Evolutionary conservation across 1,140 invertebrate genomes (phyloP), one percentile per base, ranked within the genome.

Genomic region (Anagrus nilaparvatae): DNA sequence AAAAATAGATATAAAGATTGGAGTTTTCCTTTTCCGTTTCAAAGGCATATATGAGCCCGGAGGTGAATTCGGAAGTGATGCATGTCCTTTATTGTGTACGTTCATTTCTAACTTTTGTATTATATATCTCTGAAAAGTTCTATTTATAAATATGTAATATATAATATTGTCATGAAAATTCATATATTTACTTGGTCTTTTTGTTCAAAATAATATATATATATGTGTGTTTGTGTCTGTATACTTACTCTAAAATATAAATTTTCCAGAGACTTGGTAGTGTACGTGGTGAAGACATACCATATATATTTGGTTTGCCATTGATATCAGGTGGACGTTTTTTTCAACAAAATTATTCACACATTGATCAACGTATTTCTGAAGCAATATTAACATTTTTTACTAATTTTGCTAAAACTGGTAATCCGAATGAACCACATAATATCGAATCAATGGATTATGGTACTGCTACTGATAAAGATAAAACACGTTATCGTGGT

Each of bases 271-370:
- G 81, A 14, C 58, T 87, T 24, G 87, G 87, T 0, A 85, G 84
- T 51, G 77, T 92, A 0, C 74, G 84, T 18, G 85, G 88, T 6
- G 88, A 94, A 57, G 87, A 89, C 32, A 65, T 94, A 25, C 72
- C 84, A 2, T 94, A 92, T 62, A 76, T 93, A 37, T 79, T 94
- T 48, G 90, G 89, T 0, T 76, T 87, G 28, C 89, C 90, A 0
- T 61, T 94, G 32, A 81, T 90, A 18, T 78, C 77, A 3, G 83
- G 73, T 17, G 62, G 70, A 41, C 69, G 74, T 9, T 70, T 70
- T 46, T 74, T 78, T 40, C 73, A 78, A 0, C 72, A 76, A 25
- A 87, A 86, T 64, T 92, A 82, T 67, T 81, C 77, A 16, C 63
- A 77, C 10, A 75, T 79, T 17, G 88, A 91, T 60, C 74, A 80